Percentiles rank a stretch among this genome's conserved stretches.
Evolutionary conservation across 1,140 invertebrate species (phyloP).

Genomic region (Drosophila tristis): DNA sequence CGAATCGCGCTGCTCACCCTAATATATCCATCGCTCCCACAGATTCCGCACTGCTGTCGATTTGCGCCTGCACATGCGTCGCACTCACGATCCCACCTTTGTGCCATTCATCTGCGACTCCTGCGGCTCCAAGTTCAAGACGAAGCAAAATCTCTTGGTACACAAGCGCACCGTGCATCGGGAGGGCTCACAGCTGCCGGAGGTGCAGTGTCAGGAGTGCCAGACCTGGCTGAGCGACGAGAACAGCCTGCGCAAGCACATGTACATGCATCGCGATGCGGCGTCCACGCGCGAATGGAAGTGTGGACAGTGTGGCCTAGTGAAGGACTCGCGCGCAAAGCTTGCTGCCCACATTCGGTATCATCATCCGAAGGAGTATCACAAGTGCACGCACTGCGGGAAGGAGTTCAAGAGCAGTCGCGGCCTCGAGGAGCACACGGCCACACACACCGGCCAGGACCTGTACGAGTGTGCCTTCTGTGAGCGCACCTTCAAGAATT

Average conservation of each 20-base stretch:
- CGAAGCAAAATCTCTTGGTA: conserved; percentile 53
- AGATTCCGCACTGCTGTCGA: conserved; percentile 40
- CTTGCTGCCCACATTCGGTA: conserved; percentile 53
- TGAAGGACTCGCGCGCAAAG: conserved; percentile 35
- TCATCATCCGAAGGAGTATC: conserved; percentile 52
- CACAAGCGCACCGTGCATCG: conserved; percentile 56
- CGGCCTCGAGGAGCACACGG: conserved; percentile 62
- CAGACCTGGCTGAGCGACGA: conserved; percentile 50
- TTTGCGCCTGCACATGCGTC: conserved; percentile 46
- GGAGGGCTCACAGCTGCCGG: conserved; percentile 52
- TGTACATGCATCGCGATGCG: conserved; percentile 53
- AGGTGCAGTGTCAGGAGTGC: conserved; percentile 50
- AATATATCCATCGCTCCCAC: neutral
- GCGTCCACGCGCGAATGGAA: conserved; percentile 44
- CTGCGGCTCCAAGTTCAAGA: conserved; percentile 59
- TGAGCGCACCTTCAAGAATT: conserved; percentile 61
- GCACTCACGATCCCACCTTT: conserved; percentile 52
- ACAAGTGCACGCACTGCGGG: conserved; percentile 58
- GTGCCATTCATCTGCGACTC: conserved; percentile 58
- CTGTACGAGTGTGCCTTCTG: conserved; percentile 71
- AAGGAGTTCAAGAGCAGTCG: conserved; percentile 59
- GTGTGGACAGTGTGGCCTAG: conserved; percentile 54
- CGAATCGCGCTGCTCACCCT: neutral
- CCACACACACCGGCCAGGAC: conserved; percentile 63
- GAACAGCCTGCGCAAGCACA: conserved; percentile 57